phyloP scores from a whole-genome alignment of 2,113 vertebrate species.

The Malaclemys terrapin region DNA sequence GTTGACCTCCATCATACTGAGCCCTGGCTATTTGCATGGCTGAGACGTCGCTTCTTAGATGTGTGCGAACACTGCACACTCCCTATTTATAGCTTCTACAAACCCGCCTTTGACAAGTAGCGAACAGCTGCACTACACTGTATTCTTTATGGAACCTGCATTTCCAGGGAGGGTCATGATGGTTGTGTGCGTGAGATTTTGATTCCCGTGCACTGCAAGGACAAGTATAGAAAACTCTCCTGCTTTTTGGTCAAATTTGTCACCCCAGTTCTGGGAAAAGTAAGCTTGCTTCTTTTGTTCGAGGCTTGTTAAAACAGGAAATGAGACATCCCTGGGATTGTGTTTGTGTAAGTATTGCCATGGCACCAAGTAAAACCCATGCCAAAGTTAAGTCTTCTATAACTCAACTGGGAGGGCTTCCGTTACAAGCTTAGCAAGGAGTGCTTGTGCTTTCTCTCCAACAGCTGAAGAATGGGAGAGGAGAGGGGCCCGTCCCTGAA shows the following conservation, averaged over 20 bases:
- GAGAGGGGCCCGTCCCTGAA: background rate
- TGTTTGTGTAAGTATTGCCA: background rate
- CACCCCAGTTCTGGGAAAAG: background rate
- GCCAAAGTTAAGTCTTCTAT: background rate
- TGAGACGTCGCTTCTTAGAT: background rate
- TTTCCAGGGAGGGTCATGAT: background rate
- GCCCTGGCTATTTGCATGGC: background rate
- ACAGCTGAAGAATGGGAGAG: background rate
- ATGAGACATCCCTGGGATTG: background rate
- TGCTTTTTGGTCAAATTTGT: background rate
- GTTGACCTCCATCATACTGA: background rate
- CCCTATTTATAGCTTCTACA: conserved; percentile 13
- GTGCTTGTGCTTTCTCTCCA: background rate
- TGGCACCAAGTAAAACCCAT: background rate
- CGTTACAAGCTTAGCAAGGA: conserved; percentile 5
- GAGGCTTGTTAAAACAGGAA: background rate
- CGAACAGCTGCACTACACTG: conserved; percentile 10
- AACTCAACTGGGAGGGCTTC: background rate
- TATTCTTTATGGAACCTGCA: background rate
- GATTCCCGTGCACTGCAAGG: background rate
- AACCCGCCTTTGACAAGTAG: background rate
- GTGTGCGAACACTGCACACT: background rate
- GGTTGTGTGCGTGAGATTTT: background rate
- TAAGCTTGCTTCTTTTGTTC: background rate
- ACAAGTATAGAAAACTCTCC: background rate